These are phyloP conservation scores for Adineta ricciae DNA, from an alignment of 2,888 invertebrate genomes.

Conservation along the genomic window DNA sequence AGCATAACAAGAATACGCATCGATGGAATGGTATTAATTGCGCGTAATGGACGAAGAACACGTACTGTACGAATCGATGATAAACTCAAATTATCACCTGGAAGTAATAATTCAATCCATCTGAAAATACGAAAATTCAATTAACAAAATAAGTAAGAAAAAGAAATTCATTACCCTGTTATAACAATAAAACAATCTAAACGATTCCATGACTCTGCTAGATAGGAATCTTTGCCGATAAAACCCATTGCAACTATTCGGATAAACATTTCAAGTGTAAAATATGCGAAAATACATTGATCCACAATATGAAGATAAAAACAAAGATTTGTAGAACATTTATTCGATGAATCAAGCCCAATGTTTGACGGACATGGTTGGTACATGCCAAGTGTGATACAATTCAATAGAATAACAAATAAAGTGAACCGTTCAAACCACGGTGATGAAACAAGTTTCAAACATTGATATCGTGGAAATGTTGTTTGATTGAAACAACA, in stretches of 20 bases:
- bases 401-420: constrained; percentile 92
- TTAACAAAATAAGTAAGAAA: not conserved
- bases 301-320: constrained; percentile 70
- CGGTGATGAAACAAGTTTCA: constrained; percentile 85
- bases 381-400: constrained; percentile 97
- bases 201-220: constrained; percentile 96
- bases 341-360: not conserved
- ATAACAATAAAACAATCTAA: constrained; percentile 93
- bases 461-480: constrained; percentile 80
- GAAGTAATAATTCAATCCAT: constrained; percentile 56
- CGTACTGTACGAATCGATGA: constrained; percentile 95
- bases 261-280: constrained; percentile 90
- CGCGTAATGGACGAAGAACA: constrained; percentile 85
- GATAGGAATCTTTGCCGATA: constrained; percentile 75
- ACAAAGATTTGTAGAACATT: constrained; percentile 50
- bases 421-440: constrained; percentile 99
- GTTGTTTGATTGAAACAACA: constrained; percentile 79
- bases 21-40: constrained; percentile 98
- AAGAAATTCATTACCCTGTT: constrained; percentile 52
- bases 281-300: constrained; percentile 95
- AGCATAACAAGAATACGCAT: constrained; percentile 97
- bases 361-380: constrained; percentile 65
- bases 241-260: constrained; percentile 97
- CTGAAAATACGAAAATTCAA: constrained; percentile 41
- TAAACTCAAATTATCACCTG: constrained; percentile 91